Conservation (phyloP, 2,797 vertebrate species). For the Eupleurogrammus muticus region DNA sequence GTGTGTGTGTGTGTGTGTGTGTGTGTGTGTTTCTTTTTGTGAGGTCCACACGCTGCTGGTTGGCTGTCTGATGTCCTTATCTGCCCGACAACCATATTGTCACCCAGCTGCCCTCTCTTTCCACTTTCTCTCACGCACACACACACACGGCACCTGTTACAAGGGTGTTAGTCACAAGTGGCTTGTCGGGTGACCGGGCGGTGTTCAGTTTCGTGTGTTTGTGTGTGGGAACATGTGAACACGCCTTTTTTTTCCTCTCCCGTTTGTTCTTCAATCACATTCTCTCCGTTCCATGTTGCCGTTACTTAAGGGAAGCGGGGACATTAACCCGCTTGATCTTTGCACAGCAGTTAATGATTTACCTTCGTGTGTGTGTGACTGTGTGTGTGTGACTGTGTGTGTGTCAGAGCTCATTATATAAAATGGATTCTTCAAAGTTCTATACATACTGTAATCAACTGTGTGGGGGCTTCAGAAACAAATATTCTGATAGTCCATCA, state of each 20-base stretch:
- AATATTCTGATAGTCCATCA: no score
- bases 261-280: conserved; percentile 22
- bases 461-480: no score
- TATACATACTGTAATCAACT: no score
- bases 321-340: conserved; percentile 61
- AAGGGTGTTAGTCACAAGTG: conserved; percentile 23
- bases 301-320: conserved; percentile 40
- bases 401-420: no score
- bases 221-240: conserved; percentile 12
- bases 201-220: conserved; percentile 31
- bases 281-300: conserved; percentile 27
- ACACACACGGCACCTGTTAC: conserved; percentile 38
- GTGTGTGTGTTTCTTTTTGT: conserved; percentile 3
- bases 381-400: conserved; percentile 12
- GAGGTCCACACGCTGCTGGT: conserved; percentile 15
- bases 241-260: neutral
- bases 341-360: conserved; percentile 63
- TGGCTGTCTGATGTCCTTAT: conserved; percentile 46
- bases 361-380: neutral
- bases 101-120: conserved; percentile 22
- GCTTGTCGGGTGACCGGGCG: conserved; percentile 9
- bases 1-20: conserved; percentile 7
- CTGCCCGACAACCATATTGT: conserved; percentile 48
- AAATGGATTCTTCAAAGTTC: no score
- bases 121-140: neutral